These are phyloP conservation scores for Macrocentrus cingulum DNA, from an alignment of 1,140 invertebrate genomes.

Conservation along the genomic window DNA sequence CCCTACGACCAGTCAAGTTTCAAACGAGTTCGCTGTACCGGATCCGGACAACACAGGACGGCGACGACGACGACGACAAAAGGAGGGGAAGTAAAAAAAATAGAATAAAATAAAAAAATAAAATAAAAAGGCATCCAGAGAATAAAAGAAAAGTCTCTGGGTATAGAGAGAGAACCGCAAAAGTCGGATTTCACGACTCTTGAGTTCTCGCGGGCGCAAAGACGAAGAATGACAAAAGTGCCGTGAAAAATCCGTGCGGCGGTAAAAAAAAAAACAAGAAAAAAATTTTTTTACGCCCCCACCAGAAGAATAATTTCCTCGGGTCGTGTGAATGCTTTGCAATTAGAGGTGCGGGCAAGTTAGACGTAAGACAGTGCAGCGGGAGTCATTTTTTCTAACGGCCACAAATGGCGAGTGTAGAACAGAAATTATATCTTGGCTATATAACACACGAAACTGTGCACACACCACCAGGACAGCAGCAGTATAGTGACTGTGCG, in stretches of 20 bases:
- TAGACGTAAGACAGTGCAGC: neutral
- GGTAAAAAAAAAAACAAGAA: too few relatives aligned
- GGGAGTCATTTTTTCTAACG: too few relatives aligned
- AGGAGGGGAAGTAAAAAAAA: neutral
- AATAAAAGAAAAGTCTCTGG: slow-evolving; percentile 11
- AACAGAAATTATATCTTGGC: too few relatives aligned
- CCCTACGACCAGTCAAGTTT: slow-evolving; percentile 12
- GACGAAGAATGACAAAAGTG: slow-evolving; percentile 20
- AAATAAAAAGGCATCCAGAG: slow-evolving; percentile 4
- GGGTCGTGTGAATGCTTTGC: slow-evolving; percentile 17
- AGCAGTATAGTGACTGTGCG: too few relatives aligned
- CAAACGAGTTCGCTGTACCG: slow-evolving; percentile 12
- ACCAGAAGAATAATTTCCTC: slow-evolving; percentile 17
- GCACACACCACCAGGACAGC: too few relatives aligned
- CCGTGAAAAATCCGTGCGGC: slow-evolving; percentile 12
- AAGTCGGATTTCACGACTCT: slow-evolving; percentile 17
- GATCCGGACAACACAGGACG: slow-evolving; percentile 14
- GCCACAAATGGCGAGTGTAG: neutral
- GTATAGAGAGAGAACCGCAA: slow-evolving; percentile 10
- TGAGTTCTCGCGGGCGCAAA: slow-evolving; percentile 9
- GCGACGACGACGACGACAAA: neutral
- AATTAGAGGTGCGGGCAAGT: slow-evolving; percentile 18
- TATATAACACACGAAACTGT: too few relatives aligned
- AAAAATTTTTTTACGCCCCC: slow-evolving; percentile 7
- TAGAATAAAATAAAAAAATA: neutral